phyloP scores from a whole-genome alignment of 2,797 vertebrate genomes.

The Amblyraja radiata region DNA sequence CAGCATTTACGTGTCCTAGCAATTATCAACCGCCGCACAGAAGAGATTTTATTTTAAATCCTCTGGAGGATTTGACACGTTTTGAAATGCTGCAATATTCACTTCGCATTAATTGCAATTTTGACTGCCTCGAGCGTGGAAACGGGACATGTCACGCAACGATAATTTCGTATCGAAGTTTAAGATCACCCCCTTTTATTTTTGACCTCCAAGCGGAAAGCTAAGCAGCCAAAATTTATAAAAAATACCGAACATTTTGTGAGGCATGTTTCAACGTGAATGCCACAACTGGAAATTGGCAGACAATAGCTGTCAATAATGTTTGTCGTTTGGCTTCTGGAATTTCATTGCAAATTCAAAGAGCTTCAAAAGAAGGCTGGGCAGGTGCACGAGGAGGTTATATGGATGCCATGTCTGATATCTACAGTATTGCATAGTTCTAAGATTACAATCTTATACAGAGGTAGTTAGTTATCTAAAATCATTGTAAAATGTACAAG shows the following conservation, averaged over 20 bases:
- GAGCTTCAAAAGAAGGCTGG: background rate
- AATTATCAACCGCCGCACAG: conserved; percentile 48
- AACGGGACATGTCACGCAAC: background rate
- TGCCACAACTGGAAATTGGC: background rate
- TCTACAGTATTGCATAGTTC: background rate
- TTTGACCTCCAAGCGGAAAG: background rate
- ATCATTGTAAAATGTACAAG: background rate
- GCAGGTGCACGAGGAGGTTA: background rate
- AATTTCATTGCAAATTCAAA: background rate
- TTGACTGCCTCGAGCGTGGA: conserved; percentile 5
- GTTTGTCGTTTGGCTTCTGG: background rate
- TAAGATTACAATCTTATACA: background rate
- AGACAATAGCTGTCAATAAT: background rate
- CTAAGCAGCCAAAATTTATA: background rate
- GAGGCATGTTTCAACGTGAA: background rate
- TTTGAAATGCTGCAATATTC: conserved; percentile 13
- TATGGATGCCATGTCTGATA: conserved; percentile 14
- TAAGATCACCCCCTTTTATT: background rate
- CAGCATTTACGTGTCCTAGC: conserved; percentile 47
- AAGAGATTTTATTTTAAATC: conserved; percentile 38
- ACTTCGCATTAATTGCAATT: conserved; percentile 11
- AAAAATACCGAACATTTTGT: background rate
- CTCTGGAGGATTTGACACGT: conserved; percentile 30
- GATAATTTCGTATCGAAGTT: conserved; percentile 9
- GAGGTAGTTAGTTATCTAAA: background rate